Percentiles rank a stretch among this genome's conserved stretches.
These are phyloP conservation scores for Microcebus murinus DNA, from an alignment of 2,113 vertebrate genomes.

Conservation along the genomic window DNA sequence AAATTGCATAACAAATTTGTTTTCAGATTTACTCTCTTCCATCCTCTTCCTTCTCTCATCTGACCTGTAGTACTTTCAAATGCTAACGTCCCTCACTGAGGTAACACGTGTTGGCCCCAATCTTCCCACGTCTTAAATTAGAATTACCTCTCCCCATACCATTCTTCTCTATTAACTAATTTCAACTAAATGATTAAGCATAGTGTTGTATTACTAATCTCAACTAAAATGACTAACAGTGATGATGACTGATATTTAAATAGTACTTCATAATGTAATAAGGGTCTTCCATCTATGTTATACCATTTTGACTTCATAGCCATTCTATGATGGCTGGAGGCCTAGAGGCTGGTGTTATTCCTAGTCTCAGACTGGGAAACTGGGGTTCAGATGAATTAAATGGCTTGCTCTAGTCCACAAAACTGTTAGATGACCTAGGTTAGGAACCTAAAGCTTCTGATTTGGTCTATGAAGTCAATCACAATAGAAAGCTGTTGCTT, in stretches of 20 bases:
- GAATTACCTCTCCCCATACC: background rate
- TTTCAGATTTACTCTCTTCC: background rate
- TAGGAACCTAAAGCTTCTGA: conserved; percentile 9
- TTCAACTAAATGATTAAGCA: background rate
- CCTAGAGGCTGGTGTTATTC: background rate
- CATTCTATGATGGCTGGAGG: background rate
- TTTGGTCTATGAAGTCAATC: background rate
- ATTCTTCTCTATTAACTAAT: background rate
- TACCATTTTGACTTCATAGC: background rate
- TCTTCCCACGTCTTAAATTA: background rate
- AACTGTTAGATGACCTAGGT: background rate
- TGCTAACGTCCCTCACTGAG: background rate
- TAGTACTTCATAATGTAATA: background rate
- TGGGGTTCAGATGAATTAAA: background rate
- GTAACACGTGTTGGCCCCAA: background rate
- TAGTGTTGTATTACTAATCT: background rate
- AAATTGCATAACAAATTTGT: background rate
- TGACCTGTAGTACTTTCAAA: background rate
- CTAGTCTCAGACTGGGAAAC: background rate
- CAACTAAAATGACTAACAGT: background rate
- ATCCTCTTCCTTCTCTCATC: background rate
- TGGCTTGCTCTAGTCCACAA: background rate
- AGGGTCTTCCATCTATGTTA: background rate
- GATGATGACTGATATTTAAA: background rate
- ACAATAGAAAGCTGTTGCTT: background rate